Percentiles rank a stretch among this genome's conserved stretches.
phyloP scores from a whole-genome alignment of 1,140 invertebrate genomes.

The Pygmarrhopalites habei region DNA sequence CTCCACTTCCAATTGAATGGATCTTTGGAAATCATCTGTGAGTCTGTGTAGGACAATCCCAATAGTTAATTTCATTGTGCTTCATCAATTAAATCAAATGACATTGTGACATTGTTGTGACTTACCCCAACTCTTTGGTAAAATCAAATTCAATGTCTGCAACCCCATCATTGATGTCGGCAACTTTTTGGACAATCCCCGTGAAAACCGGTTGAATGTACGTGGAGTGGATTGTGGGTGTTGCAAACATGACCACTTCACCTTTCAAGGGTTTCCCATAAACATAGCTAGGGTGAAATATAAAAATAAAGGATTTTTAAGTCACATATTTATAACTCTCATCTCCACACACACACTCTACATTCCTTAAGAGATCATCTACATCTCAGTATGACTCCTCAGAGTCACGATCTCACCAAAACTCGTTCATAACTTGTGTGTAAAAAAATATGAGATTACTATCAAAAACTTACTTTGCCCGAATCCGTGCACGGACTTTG shows the following conservation, averaged over 20 bases:
- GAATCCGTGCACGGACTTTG: slow-evolving; percentile 65
- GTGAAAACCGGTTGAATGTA: slow-evolving; percentile 71
- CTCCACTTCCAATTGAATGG: slow-evolving; percentile 65
- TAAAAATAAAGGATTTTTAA: too few relatives aligned
- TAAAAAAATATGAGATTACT: too few relatives aligned
- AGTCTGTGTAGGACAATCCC: slow-evolving; percentile 46
- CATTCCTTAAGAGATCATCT: too few relatives aligned
- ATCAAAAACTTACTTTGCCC: slow-evolving; percentile 62
- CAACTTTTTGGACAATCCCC: slow-evolving; percentile 65
- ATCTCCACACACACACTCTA: too few relatives aligned
- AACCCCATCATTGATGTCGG: slow-evolving; percentile 70
- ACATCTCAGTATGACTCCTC: too few relatives aligned
- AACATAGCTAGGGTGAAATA: slow-evolving; percentile 66
- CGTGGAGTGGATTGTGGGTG: slow-evolving; percentile 66
- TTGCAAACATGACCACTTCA: slow-evolving; percentile 65
- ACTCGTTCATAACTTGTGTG: slow-evolving; percentile 5
- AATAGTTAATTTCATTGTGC: too few relatives aligned
- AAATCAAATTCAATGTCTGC: slow-evolving; percentile 69
- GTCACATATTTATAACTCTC: too few relatives aligned
- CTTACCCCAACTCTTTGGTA: slow-evolving; percentile 55
- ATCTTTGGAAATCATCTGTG: slow-evolving; percentile 64
- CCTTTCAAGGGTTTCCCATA: slow-evolving; percentile 76
- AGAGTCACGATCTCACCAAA: too few relatives aligned
- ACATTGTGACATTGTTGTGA: not conserved
- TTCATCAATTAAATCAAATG: not conserved